Percentiles rank a stretch among this genome's conserved stretches.
Evolutionary conservation across 2,888 invertebrate species (phyloP).

Genomic region (Drosophila putrida): DNA sequence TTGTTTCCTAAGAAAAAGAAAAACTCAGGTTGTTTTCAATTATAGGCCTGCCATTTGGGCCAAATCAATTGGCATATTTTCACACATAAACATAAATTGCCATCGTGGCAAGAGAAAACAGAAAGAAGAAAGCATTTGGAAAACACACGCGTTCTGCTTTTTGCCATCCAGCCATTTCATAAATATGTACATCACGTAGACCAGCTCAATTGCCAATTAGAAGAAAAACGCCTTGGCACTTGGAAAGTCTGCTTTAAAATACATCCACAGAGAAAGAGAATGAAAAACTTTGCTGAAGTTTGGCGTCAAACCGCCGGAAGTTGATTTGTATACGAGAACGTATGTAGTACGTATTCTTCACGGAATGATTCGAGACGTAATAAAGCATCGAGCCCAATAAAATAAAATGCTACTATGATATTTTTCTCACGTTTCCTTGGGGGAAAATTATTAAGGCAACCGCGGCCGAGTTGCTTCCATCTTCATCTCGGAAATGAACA

Average conservation of each 20-base stretch:
- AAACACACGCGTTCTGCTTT: constrained; percentile 50
- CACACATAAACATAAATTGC: constrained; percentile 78
- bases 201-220: constrained; percentile 83
- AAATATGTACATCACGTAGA: constrained; percentile 78
- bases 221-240: constrained; percentile 64
- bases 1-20: neutral
- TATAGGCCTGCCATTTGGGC: constrained; percentile 51
- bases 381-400: constrained; percentile 54
- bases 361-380: constrained; percentile 28
- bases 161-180: constrained; percentile 58
- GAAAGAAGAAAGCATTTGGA: constrained; percentile 56
- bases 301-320: constrained; percentile 71
- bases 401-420: constrained; percentile 65
- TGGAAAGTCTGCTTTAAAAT: constrained; percentile 56
- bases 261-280: neutral
- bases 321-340: constrained; percentile 78
- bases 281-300: constrained; percentile 31
- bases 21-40: constrained; percentile 50
- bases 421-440: constrained; percentile 71
- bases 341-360: constrained; percentile 13
- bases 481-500: constrained; percentile 16
- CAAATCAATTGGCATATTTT: constrained; percentile 73
- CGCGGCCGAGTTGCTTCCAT: constrained; percentile 44
- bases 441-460: constrained; percentile 72
- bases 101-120: constrained; percentile 29